Percentiles rank a stretch among this genome's conserved stretches.
Conservation (phyloP, 1,140 invertebrate genomes). For the Caenorhabditis tropicalis region DNA sequence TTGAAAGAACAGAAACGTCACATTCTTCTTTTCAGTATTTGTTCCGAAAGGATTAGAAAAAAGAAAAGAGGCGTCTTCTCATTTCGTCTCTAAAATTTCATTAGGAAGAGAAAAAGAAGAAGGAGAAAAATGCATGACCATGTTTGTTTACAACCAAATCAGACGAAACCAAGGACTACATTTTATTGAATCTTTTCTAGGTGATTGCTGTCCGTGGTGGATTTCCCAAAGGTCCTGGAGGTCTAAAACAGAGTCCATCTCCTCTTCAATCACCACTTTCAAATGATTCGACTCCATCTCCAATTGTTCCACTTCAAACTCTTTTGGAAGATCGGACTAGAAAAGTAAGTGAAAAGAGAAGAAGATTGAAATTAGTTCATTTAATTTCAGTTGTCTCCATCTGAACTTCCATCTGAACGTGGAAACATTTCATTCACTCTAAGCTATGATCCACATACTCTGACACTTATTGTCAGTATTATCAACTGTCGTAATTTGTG, state of each 20-base stretch:
- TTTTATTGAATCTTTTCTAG: neutral
- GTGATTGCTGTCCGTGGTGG: slow-evolving; percentile 49
- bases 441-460: slow-evolving; percentile 48
- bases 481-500: slow-evolving; percentile 65
- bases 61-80: neutral
- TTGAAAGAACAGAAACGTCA: slow-evolving; percentile 26
- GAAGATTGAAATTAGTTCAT: neutral
- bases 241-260: slow-evolving; percentile 46
- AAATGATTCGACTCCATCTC: slow-evolving; percentile 50
- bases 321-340: slow-evolving; percentile 52
- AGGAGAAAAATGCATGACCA: neutral
- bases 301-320: slow-evolving; percentile 36
- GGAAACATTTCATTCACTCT: slow-evolving; percentile 50
- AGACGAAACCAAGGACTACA: neutral
- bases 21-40: neutral
- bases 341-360: neutral
- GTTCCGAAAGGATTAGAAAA: neutral
- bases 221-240: slow-evolving; percentile 51
- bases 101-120: neutral
- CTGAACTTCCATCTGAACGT: slow-evolving; percentile 51
- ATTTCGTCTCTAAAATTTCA: slow-evolving; percentile 34
- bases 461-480: slow-evolving; percentile 62
- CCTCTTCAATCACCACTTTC: slow-evolving; percentile 56
- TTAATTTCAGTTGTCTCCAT: slow-evolving; percentile 46
- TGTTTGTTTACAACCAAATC: neutral